Conservation (phyloP, 1,140 invertebrate species). For the Sweltsa coloradensis region DNA sequence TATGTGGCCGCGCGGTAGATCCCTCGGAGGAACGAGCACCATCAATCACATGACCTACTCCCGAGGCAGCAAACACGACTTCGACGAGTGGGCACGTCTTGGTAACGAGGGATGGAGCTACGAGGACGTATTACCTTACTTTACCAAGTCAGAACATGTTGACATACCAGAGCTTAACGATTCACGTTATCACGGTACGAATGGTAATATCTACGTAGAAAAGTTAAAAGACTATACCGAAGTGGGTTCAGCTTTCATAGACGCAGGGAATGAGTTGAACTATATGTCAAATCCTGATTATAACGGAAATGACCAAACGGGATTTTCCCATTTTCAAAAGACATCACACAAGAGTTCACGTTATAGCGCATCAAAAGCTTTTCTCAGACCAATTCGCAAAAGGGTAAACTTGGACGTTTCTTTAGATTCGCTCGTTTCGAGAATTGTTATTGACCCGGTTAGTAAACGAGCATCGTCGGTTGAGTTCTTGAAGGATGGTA, state of each 20-base stretch:
- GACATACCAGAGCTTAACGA: constrained; percentile 25
- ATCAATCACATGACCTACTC: constrained; percentile 56
- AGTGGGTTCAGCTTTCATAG: constrained; percentile 33
- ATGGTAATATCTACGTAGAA: constrained; percentile 25
- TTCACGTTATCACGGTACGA: constrained; percentile 19
- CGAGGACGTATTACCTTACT: constrained; percentile 33
- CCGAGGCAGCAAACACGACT: constrained; percentile 47
- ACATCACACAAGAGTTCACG: constrained; percentile 36
- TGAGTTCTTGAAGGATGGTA: constrained; percentile 32
- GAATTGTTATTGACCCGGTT: background rate
- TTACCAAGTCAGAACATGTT: constrained; percentile 27
- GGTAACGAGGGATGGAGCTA: constrained; percentile 45
- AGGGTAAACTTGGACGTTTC: constrained; percentile 37
- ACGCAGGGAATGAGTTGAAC: constrained; percentile 29
- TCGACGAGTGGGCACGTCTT: constrained; percentile 41
- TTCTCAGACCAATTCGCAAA: constrained; percentile 30
- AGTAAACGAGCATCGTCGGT: background rate
- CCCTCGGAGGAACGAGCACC: constrained; percentile 59
- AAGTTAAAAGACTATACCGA: constrained; percentile 38
- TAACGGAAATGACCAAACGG: constrained; percentile 32
- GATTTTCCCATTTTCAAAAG: constrained; percentile 34
- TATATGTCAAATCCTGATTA: constrained; percentile 24
- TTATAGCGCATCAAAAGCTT: constrained; percentile 35
- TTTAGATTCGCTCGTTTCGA: constrained; percentile 30
- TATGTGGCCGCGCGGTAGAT: constrained; percentile 53